Percentiles rank a stretch among this genome's conserved stretches.
Conservation (phyloP, 2,113 vertebrate genomes). For the Galeopterus variegatus region DNA sequence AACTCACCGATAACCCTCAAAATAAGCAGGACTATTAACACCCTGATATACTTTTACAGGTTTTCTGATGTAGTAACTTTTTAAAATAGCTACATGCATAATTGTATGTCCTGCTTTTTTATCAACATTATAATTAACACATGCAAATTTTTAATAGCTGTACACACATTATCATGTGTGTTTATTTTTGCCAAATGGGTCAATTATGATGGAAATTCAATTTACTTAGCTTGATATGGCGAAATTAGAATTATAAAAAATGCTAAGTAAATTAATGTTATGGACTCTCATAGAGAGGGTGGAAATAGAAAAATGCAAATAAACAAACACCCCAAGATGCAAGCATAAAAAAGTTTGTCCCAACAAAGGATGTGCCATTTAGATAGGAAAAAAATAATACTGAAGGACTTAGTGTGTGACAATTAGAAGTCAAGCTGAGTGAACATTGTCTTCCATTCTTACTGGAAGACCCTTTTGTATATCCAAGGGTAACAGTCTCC, state of each 20-base stretch:
- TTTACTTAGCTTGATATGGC: slow-evolving; percentile 47
- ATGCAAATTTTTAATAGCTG: slow-evolving; percentile 25
- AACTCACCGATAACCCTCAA: background rate
- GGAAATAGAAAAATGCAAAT: slow-evolving; percentile 40
- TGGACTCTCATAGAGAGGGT: background rate
- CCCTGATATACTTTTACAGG: background rate
- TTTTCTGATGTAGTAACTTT: background rate
- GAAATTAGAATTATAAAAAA: background rate
- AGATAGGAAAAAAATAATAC: slow-evolving; percentile 16
- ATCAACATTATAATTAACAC: background rate
- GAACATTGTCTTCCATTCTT: slow-evolving; percentile 35
- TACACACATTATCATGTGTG: background rate
- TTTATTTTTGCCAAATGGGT: slow-evolving; percentile 34
- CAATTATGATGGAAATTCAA: slow-evolving; percentile 45
- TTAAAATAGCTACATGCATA: background rate
- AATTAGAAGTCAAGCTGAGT: slow-evolving; percentile 39
- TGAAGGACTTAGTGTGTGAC: background rate
- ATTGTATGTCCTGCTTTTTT: background rate
- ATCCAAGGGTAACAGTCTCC: background rate
- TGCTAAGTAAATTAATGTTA: slow-evolving; percentile 9
- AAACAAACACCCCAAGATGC: background rate
- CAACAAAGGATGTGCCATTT: background rate
- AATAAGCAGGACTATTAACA: background rate
- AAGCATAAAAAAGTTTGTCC: slow-evolving; percentile 9
- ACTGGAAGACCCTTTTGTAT: background rate